Conservation (phyloP, 1,140 invertebrate genomes). For the Dendrolimus punctatus region DNA sequence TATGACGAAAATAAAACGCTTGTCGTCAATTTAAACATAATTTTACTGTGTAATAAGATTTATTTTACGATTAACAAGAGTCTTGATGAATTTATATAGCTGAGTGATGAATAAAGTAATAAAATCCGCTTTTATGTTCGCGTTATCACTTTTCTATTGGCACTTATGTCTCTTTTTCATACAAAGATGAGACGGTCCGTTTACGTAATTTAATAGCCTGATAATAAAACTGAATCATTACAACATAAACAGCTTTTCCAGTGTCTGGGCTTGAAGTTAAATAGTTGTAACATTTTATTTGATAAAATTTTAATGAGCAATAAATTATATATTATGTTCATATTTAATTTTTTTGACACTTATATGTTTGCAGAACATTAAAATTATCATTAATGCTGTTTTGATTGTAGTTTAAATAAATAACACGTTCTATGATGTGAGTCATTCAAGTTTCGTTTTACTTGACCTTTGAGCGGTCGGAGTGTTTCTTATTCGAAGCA, state of each 20-base stretch:
- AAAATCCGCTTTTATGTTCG: conserved; percentile 59
- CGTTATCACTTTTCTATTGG: conserved; percentile 59
- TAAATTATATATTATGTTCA: conserved; percentile 2
- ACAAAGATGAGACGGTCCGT: conserved; percentile 21
- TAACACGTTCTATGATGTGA: too few relatives aligned
- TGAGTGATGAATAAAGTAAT: conserved; percentile 67
- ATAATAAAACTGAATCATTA: conserved; percentile 42
- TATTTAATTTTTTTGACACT: conserved; percentile 1
- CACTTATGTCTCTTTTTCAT: conserved; percentile 47
- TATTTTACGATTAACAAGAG: conserved; percentile 71
- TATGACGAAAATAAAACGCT: conserved; percentile 71
- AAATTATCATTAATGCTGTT: too few relatives aligned
- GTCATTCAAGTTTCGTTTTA: too few relatives aligned
- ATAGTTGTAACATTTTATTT: conserved; percentile 8
- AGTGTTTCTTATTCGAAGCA: too few relatives aligned
- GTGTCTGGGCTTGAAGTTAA: conserved; percentile 6
- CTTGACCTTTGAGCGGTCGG: too few relatives aligned
- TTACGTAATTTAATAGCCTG: conserved; percentile 28
- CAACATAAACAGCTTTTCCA: conserved; percentile 12
- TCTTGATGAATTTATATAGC: conserved; percentile 68
- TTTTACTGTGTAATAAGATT: conserved; percentile 70
- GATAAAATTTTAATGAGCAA: conserved; percentile 16
- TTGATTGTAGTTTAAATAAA: too few relatives aligned
- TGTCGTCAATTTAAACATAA: conserved; percentile 71
- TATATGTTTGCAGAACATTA: neutral